Base-by-base conservation (phyloP, 1,140 invertebrate species). In the Agrilus planipennis region DNA sequence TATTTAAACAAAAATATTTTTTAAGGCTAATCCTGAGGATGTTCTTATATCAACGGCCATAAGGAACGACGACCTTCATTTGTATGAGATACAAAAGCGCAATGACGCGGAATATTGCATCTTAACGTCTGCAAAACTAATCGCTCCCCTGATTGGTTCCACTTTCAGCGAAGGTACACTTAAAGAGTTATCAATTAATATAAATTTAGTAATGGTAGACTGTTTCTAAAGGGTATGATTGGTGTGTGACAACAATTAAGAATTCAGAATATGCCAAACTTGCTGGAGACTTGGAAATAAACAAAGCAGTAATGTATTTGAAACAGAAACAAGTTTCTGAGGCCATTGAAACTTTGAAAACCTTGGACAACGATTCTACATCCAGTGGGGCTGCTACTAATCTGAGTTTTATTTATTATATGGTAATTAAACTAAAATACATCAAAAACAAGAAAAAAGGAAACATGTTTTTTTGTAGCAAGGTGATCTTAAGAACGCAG, bases 331-430 rank as follows among this genome's bases (percentile, higher is more conserved):
- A 94, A 54, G 75, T 91, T 10, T 66, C 73, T 30, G 73, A 82
- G 58, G 82, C 90, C 0, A 80, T 91, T 25, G 87, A 90, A 44
- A 89, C 86, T 0, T 62, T 95, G 15, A 88, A 89, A 64, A 79
- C 80, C 42, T 93, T 94, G 62, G 86, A 93, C 61, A 84, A 84
- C 48, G 76, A 87, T 39, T 78, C 77, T 1, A 85, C 85, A 65
- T 81, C 90, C 32, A 86, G 85, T 0, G 81, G 82, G 46, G 90
- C 91, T 4, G 76, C 86, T 4, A 89, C 85, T n/a, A 94, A 95
- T 69, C 66, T 95, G 11, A 83, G 86, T 3, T 91, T 94, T 55
- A 77, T 95, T 34, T 85, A 90, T 57, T 86, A 81, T 58, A 70
- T 91, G 64, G 85, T 89, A 62, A 71, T 58, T 55, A 42, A 9